Base-by-base conservation (phyloP, 2,113 vertebrate species). In the Brevimyrus niger region DNA sequence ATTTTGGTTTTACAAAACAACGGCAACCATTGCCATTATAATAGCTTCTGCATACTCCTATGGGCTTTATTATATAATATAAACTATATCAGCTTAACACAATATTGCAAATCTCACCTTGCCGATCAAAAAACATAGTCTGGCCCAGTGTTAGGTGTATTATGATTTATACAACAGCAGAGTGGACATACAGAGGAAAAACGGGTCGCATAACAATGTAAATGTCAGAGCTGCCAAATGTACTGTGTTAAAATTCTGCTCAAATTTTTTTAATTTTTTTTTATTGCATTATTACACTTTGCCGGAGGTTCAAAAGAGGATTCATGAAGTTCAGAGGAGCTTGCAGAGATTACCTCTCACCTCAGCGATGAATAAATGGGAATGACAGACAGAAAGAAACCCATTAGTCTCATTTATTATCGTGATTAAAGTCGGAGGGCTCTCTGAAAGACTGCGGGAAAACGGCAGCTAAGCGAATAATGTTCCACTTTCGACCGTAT, bases 321-420 rank as follows among this genome's bases (percentile, higher is more conserved):
- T 87, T 55, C 27, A 17, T 55, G 21, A 87, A 87, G 44, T 53
- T 87, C 27, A 87, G 5, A 87, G 50, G 15, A 87, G 85, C 31
- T 51, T 35, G 4, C 46, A 9, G 50, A 87, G 85, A 87, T 35
- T 87, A 35, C 85, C 50, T 38, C 7, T n/a, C 55, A 42, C 73
- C 73, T 87, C 85, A 53, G 31, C 27, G 0, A 27, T 35, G 23
- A 35, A 53, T 53, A 87, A 87, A 53, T 87, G 48, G 47, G 4
- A 50, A 53, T 35, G 50, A 38, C 23, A 53, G 85, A 53, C 73
- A 80, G 50, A 87, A 51, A 86, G 38, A 38, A 55, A 87, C 15
- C 85, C 85, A 87, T 87, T 87, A 87, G 48, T 53, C 27, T 50
- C 85, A 87, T 87, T 55, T 87, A 53, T 87, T 87, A 87, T 87